Conservation (phyloP, 30 jellyfish, hydroid and myxozoan species). For the Hydractinia echinata region DNA sequence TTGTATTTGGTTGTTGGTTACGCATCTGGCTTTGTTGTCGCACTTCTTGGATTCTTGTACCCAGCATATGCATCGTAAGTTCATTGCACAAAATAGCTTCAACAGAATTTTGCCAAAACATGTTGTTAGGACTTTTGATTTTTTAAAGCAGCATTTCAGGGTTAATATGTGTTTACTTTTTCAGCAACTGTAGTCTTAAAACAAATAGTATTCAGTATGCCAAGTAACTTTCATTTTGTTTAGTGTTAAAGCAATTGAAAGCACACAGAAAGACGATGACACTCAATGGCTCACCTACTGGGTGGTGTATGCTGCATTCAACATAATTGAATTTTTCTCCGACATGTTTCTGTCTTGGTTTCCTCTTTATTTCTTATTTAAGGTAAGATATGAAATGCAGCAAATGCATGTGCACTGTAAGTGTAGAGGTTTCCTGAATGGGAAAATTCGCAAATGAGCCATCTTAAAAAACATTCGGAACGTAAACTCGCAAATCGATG, state of each 20-base stretch:
- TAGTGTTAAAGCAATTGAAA: slow-evolving; percentile 98
- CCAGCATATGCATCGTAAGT: slow-evolving; percentile 99
- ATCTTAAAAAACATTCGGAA: too few species aligned
- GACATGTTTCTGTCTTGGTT: slow-evolving; percentile 98
- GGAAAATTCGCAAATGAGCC: too few species aligned
- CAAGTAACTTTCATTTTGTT: too few species aligned
- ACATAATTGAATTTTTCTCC: slow-evolving; percentile 89
- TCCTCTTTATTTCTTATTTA: slow-evolving; percentile 87
- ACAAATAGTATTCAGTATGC: too few species aligned
- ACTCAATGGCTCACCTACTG: slow-evolving; percentile 99
- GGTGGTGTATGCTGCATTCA: slow-evolving; percentile 93
- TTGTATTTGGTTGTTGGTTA: slow-evolving; percentile 90
- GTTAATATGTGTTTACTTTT: too few species aligned
- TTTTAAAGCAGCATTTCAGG: too few species aligned
- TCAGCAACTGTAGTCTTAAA: too few species aligned
- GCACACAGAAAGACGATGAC: slow-evolving; percentile 94
- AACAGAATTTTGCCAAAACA: neutral
- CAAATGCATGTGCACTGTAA: too few species aligned
- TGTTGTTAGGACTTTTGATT: too few species aligned
- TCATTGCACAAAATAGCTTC: neutral
- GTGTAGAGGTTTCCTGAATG: too few species aligned
- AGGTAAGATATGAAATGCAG: slow-evolving; percentile 44
- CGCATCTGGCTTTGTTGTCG: slow-evolving; percentile 87
- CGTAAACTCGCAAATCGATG: too few species aligned
- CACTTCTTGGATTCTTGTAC: slow-evolving; percentile 89